A percentile compares a stretch with the other conserved stretches of the same genome.
Conservation (phyloP, 2,113 vertebrate genomes). For the Desmodus rotundus region DNA sequence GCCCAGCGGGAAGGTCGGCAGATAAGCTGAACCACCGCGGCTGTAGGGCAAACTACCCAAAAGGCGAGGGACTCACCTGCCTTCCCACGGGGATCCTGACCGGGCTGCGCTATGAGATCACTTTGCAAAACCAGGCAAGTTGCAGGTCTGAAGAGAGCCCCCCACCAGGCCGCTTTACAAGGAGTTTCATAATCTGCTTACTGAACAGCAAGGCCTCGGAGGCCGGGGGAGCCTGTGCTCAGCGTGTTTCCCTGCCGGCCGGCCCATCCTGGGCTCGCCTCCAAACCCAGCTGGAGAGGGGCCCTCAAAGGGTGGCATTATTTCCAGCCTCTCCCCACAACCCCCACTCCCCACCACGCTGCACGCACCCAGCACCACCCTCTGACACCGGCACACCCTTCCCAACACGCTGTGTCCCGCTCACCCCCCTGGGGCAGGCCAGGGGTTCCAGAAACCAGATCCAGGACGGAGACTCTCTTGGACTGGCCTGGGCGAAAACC, state of each 20-base stretch:
- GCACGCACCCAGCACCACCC: conserved; percentile 43
- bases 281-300: conserved; percentile 19
- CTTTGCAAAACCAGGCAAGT: conserved; percentile 66
- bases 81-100: conserved; percentile 47
- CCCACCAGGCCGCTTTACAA: conserved; percentile 69
- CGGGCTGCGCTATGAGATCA: conserved; percentile 48
- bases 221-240: conserved; percentile 70
- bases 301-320: not conserved
- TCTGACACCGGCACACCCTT: not conserved
- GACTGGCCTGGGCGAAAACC: not conserved
- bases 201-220: conserved; percentile 67
- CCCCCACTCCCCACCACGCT: not conserved
- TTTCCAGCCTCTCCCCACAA: not conserved
- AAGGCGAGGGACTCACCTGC: conserved; percentile 81
- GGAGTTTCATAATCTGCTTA: conserved; percentile 76
- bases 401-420: rapidly evolving
- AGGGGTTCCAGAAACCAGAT: not conserved
- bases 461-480: not conserved
- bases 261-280: conserved; percentile 33
- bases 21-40: rapidly evolving
- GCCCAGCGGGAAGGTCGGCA: rapidly evolving
- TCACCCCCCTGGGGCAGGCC: not conserved
- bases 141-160: conserved; percentile 74
- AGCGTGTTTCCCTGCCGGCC: conserved; percentile 36
- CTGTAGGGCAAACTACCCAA: not conserved